Base-by-base conservation (phyloP, 1,140 invertebrate genomes). In the Xylocopa sonorina region DNA sequence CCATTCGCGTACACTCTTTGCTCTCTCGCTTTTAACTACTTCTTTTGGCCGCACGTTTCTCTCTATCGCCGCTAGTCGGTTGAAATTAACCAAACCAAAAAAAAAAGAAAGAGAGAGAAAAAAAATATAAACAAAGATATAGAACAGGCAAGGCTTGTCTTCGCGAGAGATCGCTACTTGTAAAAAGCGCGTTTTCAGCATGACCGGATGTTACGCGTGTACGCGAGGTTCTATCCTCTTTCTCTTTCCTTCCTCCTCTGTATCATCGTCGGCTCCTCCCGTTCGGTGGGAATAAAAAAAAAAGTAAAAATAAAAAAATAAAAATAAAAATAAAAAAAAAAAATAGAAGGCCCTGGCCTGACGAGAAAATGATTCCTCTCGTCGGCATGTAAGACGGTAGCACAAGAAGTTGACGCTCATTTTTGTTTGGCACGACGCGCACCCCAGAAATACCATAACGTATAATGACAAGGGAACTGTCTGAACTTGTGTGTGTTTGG, bases 321-420 rank as follows among this genome's bases (percentile, higher is more conserved):
- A n/a, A n/a, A n/a, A n/a, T n/a, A n/a, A n/a, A n/a, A n/a, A n/a
- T n/a, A n/a, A n/a, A n/a, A n/a, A n/a, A n/a, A n/a, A 63, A 27
- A 63, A 64, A 72, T 82, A 86, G 83, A 60, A 62, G 63, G 81
- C 69, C 84, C 73, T 76, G 64, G 78, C 68, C 74, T 81, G 83
- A 68, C 79, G 79, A 85, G 84, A 81, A 85, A 68, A 53, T 75
- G 58, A 78, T 73, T 63, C 73, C 84, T 84, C 83, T 83, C 71
- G 75, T 79, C 80, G 76, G 67, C 83, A 81, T 80, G 82, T 85
- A 88, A 87, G 90, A 92, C 89, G 92, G 89, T 87, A 92, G 92
- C 92, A 94, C 96, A 96, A 97, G 97, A 97, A 97, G 97, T 97
- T 97, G 97, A 97, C 96, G 96, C 95, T 97, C 96, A 97, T 97